phyloP scores from a whole-genome alignment of 2,113 vertebrate genomes.

The Colossoma macropomum region DNA sequence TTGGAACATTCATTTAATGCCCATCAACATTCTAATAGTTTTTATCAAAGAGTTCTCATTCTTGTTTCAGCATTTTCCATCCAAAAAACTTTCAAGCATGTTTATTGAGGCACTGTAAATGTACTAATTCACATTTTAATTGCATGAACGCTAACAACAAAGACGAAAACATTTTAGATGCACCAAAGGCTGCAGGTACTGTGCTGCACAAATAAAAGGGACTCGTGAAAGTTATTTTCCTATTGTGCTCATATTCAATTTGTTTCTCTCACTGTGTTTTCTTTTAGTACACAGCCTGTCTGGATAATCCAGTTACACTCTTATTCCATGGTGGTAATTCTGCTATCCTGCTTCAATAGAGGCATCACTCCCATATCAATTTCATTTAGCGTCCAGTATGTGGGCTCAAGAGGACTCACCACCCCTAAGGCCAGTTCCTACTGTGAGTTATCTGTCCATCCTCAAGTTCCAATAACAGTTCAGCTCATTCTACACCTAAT shows the following conservation, averaged over 20 bases:
- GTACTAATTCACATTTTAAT: no score
- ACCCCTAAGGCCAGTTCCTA: conserved; percentile 13
- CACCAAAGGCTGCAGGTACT: neutral
- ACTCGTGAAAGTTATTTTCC: neutral
- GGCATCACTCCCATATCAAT: conserved; percentile 48
- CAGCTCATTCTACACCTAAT: neutral
- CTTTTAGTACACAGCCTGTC: conserved; percentile 24
- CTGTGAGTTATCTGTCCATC: neutral
- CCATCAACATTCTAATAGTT: no score
- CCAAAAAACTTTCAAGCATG: no score
- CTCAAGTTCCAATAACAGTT: neutral
- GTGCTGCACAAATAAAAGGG: neutral
- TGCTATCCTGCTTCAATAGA: conserved; percentile 33
- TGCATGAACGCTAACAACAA: neutral
- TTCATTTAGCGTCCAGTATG: conserved; percentile 46
- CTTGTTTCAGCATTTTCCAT: no score
- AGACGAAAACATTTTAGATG: neutral
- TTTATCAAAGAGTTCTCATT: no score
- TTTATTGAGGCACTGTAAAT: no score
- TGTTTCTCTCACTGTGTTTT: conserved; percentile 16
- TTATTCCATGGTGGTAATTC: conserved; percentile 49
- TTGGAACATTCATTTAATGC: no score
- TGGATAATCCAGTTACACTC: conserved; percentile 40
- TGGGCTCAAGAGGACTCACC: conserved; percentile 11
- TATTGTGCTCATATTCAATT: conserved; percentile 14